These are phyloP conservation scores for Acronicta leporina DNA, from an alignment of 2,888 invertebrate genomes.

Conservation along the genomic window DNA sequence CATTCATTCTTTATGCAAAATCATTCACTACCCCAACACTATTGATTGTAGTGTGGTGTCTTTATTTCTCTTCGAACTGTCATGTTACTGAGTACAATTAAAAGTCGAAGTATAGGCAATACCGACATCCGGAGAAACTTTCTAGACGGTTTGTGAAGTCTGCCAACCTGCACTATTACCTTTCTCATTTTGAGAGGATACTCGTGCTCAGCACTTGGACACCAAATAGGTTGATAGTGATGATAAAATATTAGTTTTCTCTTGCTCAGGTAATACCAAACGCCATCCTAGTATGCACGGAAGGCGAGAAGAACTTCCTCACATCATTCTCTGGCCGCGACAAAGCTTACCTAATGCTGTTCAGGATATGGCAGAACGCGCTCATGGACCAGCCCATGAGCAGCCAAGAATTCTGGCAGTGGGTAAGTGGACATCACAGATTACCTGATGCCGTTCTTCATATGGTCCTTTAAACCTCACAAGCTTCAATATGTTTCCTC, in stretches of 20 bases:
- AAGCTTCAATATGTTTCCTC: too few relatives aligned
- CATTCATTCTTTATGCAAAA: too few relatives aligned
- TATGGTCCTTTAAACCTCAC: too few relatives aligned
- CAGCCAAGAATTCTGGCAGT: slow-evolving; percentile 95
- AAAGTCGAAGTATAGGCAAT: background rate
- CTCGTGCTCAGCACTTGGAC: background rate
- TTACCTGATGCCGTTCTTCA: too few relatives aligned
- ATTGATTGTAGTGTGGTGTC: too few relatives aligned
- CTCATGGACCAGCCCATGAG: slow-evolving; percentile 96
- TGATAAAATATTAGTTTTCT: background rate
- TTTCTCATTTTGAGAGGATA: too few relatives aligned
- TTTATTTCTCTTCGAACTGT: too few relatives aligned
- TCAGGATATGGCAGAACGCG: slow-evolving; percentile 98
- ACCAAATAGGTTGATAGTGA: background rate
- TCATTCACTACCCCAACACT: too few relatives aligned
- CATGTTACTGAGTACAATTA: too few relatives aligned
- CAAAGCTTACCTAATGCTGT: slow-evolving; percentile 98
- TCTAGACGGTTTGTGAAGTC: background rate
- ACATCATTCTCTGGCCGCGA: slow-evolving; percentile 98
- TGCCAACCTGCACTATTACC: background rate
- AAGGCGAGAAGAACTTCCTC: slow-evolving; percentile 96
- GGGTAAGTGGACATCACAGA: slow-evolving; percentile 87
- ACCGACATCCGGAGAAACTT: background rate
- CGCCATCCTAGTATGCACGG: slow-evolving; percentile 96
- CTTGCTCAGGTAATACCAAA: slow-evolving; percentile 95